These are phyloP conservation scores for Lypha dubia DNA, from an alignment of 2,888 invertebrate species.

Conservation along the genomic window DNA sequence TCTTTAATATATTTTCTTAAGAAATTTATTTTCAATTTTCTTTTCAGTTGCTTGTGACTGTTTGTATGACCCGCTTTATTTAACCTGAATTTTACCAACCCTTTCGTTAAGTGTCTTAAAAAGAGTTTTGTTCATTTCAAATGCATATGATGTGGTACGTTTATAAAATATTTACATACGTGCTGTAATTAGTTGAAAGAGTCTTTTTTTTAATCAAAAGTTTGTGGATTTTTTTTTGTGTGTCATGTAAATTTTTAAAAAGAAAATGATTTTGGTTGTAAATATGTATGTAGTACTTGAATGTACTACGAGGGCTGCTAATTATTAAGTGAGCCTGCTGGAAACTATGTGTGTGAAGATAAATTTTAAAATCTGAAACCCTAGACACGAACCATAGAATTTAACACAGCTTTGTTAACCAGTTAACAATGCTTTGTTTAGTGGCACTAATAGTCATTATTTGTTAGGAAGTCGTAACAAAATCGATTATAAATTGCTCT, in stretches of 20 bases:
- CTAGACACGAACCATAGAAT: no score
- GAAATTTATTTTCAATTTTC: slow-evolving; percentile 9
- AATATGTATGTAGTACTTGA: no score
- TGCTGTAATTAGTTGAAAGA: slow-evolving; percentile 13
- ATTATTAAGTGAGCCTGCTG: no score
- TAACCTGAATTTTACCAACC: slow-evolving; percentile 48
- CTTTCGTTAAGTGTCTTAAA: background rate
- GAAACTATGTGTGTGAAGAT: no score
- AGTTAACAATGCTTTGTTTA: no score
- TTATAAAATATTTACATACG: slow-evolving; percentile 11
- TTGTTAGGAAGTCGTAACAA: no score
- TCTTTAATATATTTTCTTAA: slow-evolving; percentile 28
- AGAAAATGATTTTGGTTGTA: background rate
- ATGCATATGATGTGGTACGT: slow-evolving; percentile 22
- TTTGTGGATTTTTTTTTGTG: background rate
- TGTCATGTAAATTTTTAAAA: background rate
- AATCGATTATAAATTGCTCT: no score
- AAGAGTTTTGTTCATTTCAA: slow-evolving; percentile 27
- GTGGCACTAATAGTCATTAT: no score
- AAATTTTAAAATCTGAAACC: no score
- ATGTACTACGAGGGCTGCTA: background rate
- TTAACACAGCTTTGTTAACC: no score
- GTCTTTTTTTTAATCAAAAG: slow-evolving; percentile 15
- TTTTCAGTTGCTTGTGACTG: background rate
- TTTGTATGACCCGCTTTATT: slow-evolving; percentile 55